These are phyloP conservation scores for honey bee (Apis mellifera) DNA, from an alignment of 1,140 invertebrate species.

Conservation along the genomic window Amel_HAv3.1 CM009943.2:2923001-2923500, in stretches of 20 bases:
- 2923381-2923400: conserved; percentile 42
- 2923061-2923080: conserved; percentile 61
- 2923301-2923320: not conserved
- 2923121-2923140: conserved; percentile 56
- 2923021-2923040: conserved; percentile 44
- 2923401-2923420: conserved; percentile 53
- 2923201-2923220: conserved; percentile 34
- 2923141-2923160: conserved; percentile 48
- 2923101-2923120: conserved; percentile 62
- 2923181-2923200: conserved; percentile 56
- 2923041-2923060: conserved; percentile 34
- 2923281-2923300: not conserved
- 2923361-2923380: conserved; percentile 6
- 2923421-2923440: conserved; percentile 25
- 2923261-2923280: conserved; percentile 45
- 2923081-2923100: conserved; percentile 68
- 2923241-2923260: conserved; percentile 26
- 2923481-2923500: conserved; percentile 35
- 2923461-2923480: conserved; percentile 46
- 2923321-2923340: not conserved
- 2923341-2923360: conserved; percentile 16
- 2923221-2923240: conserved; percentile 11
- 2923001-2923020: conserved; percentile 39
- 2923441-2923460: conserved; percentile 48
- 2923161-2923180: conserved; percentile 64